Conservation (phyloP, 2,113 vertebrate species). For the Labeo catla region DNA sequence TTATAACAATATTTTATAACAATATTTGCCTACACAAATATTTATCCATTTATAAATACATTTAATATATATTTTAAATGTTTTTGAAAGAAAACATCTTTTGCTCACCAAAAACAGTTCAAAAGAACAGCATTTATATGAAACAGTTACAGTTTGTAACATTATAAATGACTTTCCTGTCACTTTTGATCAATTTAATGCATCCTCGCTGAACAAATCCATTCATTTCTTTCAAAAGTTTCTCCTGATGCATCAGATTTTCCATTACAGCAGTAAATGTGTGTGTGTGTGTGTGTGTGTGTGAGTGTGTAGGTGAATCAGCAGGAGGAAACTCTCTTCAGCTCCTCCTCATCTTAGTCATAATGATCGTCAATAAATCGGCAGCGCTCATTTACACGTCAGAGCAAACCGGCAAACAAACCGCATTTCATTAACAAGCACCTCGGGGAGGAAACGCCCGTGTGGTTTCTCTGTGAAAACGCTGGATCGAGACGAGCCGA, state of each 20-base stretch:
- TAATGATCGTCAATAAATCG: conserved; percentile 22
- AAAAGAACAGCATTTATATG: background rate
- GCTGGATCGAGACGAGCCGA: background rate
- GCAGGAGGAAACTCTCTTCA: background rate
- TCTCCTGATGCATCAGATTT: background rate
- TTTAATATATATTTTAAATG: too few species aligned
- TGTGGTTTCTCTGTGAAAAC: background rate
- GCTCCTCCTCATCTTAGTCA: background rate
- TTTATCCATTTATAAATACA: too few species aligned
- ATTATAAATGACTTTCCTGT: too few species aligned
- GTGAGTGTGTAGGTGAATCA: too few species aligned
- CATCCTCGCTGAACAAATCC: background rate
- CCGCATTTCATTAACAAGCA: conserved; percentile 31
- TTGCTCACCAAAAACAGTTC: too few species aligned
- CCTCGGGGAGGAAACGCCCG: background rate
- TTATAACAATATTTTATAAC: too few species aligned
- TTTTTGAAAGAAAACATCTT: too few species aligned
- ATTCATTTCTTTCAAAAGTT: background rate
- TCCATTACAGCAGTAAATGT: background rate
- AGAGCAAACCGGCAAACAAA: conserved; percentile 41
- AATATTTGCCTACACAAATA: too few species aligned
- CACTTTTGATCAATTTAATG: background rate
- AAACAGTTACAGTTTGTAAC: background rate
- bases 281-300: background rate
- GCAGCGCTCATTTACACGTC: background rate